Evolutionary conservation across 2,888 invertebrate species (phyloP).

Genomic region (Dichetophora obliterata): DNA sequence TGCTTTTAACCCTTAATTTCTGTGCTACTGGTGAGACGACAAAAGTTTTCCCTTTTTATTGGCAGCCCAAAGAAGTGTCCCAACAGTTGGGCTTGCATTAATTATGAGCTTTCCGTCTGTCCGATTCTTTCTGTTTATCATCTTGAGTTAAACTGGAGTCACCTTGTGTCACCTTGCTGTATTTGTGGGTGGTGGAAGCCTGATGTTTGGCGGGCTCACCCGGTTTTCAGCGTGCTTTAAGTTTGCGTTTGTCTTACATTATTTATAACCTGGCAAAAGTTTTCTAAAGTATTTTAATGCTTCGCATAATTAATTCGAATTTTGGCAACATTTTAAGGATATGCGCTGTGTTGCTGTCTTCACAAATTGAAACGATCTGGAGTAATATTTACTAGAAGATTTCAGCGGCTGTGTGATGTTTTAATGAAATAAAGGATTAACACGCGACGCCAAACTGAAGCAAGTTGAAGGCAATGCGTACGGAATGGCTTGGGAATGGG

Average conservation of each 20-base stretch:
- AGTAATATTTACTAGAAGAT: constrained; percentile 15
- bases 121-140: constrained; percentile 25
- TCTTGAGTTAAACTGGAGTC: too few species aligned
- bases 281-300: constrained; percentile 14
- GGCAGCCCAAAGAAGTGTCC: not conserved
- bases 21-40: not conserved
- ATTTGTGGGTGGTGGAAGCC: too few species aligned
- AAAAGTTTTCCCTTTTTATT: constrained; percentile 36
- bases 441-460: constrained; percentile 22
- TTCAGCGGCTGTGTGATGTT: constrained; percentile 30
- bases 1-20: not conserved
- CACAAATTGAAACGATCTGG: not conserved
- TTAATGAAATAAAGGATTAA: constrained; percentile 44
- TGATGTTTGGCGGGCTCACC: constrained; percentile 6
- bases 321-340: constrained; percentile 25
- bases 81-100: constrained; percentile 60
- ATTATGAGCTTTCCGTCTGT: constrained; percentile 62
- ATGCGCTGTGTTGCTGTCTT: not conserved
- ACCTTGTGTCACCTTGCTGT: too few species aligned
- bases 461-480: not conserved
- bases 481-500: not conserved
- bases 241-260: constrained; percentile 35
- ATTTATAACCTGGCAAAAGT: constrained; percentile 42
- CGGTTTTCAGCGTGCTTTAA: constrained; percentile 8
- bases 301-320: constrained; percentile 45